Conservation (phyloP, 2,888 invertebrate species). For the Monochamus alternatus region DNA sequence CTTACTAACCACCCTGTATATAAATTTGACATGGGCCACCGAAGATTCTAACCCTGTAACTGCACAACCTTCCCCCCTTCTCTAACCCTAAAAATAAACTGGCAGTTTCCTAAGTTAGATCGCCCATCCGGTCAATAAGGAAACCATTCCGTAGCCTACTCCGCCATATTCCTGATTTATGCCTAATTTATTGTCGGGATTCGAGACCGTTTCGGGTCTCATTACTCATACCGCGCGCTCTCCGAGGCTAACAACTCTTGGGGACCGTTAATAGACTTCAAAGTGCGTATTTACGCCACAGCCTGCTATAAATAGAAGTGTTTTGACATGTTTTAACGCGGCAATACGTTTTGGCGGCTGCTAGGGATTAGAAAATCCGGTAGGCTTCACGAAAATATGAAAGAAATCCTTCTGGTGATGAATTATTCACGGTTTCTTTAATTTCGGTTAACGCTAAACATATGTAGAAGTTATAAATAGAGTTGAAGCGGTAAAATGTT, state of each 20-base stretch:
- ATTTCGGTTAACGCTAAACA: no score
- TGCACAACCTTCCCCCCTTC: no score
- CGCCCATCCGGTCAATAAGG: not conserved
- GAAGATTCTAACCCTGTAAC: no score
- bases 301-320: slow-evolving; percentile 11
- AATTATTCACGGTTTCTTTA: not conserved
- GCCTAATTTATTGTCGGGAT: not conserved
- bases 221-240: slow-evolving; percentile 8
- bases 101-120: not conserved
- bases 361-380: slow-evolving; percentile 11
- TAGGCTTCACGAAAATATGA: not conserved
- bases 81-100: no score
- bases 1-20: no score
- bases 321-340: slow-evolving; percentile 19
- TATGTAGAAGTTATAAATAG: no score
- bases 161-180: slow-evolving; percentile 4
- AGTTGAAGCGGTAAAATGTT: no score
- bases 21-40: no score
- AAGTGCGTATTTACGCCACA: slow-evolving; percentile 6
- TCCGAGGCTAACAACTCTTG: not conserved
- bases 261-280: slow-evolving; percentile 15
- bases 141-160: not conserved
- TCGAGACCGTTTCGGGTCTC: not conserved
- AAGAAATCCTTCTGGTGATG: not conserved
- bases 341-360: slow-evolving; percentile 1